Evolutionary conservation across 2,888 invertebrate species (phyloP).

Genomic region (Perdita meconis): DNA sequence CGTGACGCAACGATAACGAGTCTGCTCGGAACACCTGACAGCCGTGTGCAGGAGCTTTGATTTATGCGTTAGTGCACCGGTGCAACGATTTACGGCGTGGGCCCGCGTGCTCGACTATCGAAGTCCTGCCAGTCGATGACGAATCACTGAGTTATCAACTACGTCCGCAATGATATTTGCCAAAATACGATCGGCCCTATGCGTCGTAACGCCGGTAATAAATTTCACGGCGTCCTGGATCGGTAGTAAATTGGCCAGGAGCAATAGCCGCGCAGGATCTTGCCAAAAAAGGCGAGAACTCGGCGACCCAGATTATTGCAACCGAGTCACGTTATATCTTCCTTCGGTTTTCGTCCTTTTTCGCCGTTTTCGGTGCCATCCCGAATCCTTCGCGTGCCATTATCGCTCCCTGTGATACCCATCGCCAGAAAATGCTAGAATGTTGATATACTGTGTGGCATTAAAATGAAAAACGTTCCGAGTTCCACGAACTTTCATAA

Average conservation of each 20-base stretch:
- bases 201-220: slow-evolving; percentile 51
- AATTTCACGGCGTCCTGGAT: slow-evolving; percentile 47
- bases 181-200: slow-evolving; percentile 56
- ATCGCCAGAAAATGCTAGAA: too few relatives aligned
- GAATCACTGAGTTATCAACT: slow-evolving; percentile 70
- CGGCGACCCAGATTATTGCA: neutral
- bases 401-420: too few relatives aligned
- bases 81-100: slow-evolving; percentile 65
- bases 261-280: slow-evolving; percentile 20
- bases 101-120: slow-evolving; percentile 69
- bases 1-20: slow-evolving; percentile 66
- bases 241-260: slow-evolving; percentile 45
- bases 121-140: slow-evolving; percentile 64
- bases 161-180: slow-evolving; percentile 67
- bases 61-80: slow-evolving; percentile 68
- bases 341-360: neutral
- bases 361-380: neutral
- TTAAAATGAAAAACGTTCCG: too few relatives aligned
- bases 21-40: slow-evolving; percentile 65
- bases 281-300: neutral
- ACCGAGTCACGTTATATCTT: neutral
- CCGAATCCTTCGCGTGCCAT: too few relatives aligned
- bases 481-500: too few relatives aligned
- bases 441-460: too few relatives aligned
- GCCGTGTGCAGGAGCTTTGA: slow-evolving; percentile 53